Evolutionary conservation across 2,888 invertebrate species (phyloP).

Genomic region (Endotricha flammealis): DNA sequence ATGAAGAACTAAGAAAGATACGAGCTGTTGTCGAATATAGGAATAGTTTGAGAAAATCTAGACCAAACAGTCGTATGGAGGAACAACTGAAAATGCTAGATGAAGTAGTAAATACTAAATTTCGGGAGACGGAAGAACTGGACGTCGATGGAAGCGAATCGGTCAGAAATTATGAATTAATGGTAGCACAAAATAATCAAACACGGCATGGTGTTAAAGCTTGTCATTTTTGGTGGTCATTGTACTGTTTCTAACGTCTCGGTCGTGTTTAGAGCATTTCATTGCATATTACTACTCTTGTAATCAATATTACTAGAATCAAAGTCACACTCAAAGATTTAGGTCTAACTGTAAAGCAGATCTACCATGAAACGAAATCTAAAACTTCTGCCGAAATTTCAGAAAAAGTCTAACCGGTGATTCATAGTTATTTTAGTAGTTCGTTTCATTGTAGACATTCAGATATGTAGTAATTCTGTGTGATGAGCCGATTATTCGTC

Average conservation of each 20-base stretch:
- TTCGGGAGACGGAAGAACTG: conserved; percentile 56
- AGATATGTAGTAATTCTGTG: too few relatives aligned
- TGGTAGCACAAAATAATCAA: conserved; percentile 18
- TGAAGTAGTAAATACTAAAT: conserved; percentile 52
- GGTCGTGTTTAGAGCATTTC: conserved; percentile 11
- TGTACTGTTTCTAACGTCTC: conserved; percentile 19
- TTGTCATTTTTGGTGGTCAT: conserved; percentile 8
- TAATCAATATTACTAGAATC: too few relatives aligned
- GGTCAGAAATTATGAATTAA: conserved; percentile 49
- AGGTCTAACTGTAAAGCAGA: too few relatives aligned
- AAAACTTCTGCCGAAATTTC: too few relatives aligned
- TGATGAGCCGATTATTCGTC: too few relatives aligned
- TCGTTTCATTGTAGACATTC: too few relatives aligned
- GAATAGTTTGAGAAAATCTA: conserved; percentile 33
- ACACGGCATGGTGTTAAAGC: conserved; percentile 31
- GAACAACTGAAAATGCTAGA: conserved; percentile 61
- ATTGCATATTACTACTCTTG: conserved; percentile 1
- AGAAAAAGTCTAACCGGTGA: too few relatives aligned
- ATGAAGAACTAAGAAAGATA: conserved; percentile 47
- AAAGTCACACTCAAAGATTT: too few relatives aligned
- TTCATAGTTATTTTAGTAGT: too few relatives aligned
- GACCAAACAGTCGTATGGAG: conserved; percentile 59
- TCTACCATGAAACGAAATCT: too few relatives aligned
- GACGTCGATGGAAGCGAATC: conserved; percentile 50
- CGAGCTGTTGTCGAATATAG: conserved; percentile 43